Evolutionary conservation across 2,888 invertebrate genomes (phyloP), one percentile per base, ranked within the genome.

Genomic region (Phengaris arion): DNA sequence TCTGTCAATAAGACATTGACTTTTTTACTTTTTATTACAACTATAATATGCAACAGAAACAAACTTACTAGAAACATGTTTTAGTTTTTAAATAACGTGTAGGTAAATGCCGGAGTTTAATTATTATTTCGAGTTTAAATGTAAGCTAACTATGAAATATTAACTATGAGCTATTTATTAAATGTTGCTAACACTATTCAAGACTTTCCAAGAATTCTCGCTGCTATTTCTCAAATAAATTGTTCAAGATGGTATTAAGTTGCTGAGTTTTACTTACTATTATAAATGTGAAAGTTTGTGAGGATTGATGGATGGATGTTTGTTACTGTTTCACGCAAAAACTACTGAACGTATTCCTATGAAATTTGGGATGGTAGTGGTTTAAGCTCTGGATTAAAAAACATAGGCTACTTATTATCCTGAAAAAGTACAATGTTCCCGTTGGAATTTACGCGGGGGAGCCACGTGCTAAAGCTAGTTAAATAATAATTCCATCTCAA

Each of bases 161-260:
- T 45, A 12, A 64, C 35, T 64, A 35, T 35, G 12, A 10, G 64
- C 12, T 64, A 35, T 12, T 15, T 64, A 35, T 12, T 64, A 64
- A 64, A 35, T 57, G 15, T 59, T 64, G 22, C 59, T 64, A 64
- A 64, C 64, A 64, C 64, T 45, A 45, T 35, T 64, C 6, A 13
- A 35, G 64, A 12, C 45, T 45, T 64, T 64, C 64, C 35, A 12
- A 64, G 35, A 64, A 64, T 12, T 64, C 45, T 35, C 35, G 6
- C 12, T 64, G 64, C 35, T 64, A 64, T 35, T 64, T 64, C 64
- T 45, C 64, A 64, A 64, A 64, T 64, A 64, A 12, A 6, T 64
- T 35, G 12, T 45, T 64, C 35, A 64, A 64, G 35, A 64, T 64
- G 35, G 6, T 55, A 64, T 0, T 12, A 64, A 59, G 3, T 15